Evolutionary conservation across 1,140 invertebrate species (phyloP).

Genomic region (Heliconius hewitsoni): DNA sequence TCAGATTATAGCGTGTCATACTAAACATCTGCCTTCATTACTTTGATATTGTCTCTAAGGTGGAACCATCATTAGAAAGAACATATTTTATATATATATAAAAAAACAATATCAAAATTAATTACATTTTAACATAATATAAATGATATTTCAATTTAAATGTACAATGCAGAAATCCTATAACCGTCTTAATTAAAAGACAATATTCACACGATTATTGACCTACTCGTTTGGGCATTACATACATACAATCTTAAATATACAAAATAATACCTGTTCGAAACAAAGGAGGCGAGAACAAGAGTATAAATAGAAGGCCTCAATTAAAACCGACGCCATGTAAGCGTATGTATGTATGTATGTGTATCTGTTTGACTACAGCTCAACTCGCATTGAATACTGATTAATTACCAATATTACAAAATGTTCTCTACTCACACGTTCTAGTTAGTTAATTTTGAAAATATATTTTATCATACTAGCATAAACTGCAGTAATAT

Average conservation of each 20-base stretch:
- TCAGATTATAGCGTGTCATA: slow-evolving; percentile 22
- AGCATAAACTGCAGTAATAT: background rate
- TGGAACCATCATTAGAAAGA: background rate
- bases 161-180: background rate
- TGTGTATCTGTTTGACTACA: slow-evolving; percentile 12
- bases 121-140: background rate
- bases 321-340: slow-evolving; percentile 25
- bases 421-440: background rate
- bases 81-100: background rate
- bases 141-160: background rate
- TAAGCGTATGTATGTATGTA: background rate
- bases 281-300: slow-evolving; percentile 26
- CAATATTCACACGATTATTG: background rate
- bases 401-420: slow-evolving; percentile 4
- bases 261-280: slow-evolving; percentile 18
- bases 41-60: background rate
- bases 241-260: slow-evolving; percentile 5
- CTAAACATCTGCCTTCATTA: background rate
- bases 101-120: background rate
- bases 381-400: slow-evolving; percentile 8
- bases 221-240: background rate
- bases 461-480: background rate
- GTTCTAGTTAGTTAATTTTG: background rate
- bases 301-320: slow-evolving; percentile 29
- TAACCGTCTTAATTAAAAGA: background rate